Conservation (phyloP, 2,888 invertebrate species). For the Pollenia amentaria region DNA sequence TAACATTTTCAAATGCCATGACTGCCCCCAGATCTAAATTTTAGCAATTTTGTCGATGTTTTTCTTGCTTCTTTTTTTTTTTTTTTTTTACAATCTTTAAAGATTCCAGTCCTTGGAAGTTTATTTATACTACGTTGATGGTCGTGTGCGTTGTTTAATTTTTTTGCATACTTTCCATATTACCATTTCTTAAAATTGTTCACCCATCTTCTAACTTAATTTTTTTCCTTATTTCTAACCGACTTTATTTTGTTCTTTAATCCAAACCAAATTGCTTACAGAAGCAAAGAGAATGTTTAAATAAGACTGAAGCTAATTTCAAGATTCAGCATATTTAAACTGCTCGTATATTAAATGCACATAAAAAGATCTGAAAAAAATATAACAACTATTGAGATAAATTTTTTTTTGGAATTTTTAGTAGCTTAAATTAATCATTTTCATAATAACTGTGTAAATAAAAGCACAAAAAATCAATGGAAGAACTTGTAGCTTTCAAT, state of each 20-base stretch:
- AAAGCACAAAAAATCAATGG: not conserved
- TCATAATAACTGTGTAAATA: not conserved
- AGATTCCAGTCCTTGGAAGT: not conserved
- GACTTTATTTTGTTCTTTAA: slow-evolving; percentile 53
- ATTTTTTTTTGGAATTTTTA: slow-evolving; percentile 21
- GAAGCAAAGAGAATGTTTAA: slow-evolving; percentile 60
- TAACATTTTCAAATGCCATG: not conserved
- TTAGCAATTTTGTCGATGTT: too few relatives aligned
- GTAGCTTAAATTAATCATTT: slow-evolving; percentile 34
- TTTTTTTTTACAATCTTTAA: not conserved
- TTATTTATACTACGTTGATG: not conserved
- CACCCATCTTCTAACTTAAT: not conserved
- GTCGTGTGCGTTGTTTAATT: slow-evolving; percentile 20
- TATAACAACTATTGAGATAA: slow-evolving; percentile 36
- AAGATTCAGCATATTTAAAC: slow-evolving; percentile 58
- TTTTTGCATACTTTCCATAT: slow-evolving; percentile 12
- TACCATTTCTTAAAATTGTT: not conserved
- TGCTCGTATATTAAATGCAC: slow-evolving; percentile 15
- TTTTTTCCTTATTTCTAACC: not conserved
- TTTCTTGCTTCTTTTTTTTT: too few relatives aligned
- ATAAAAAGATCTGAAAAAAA: not conserved
- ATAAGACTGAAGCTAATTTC: slow-evolving; percentile 53
- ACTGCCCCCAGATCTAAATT: too few relatives aligned
- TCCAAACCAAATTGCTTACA: slow-evolving; percentile 66
- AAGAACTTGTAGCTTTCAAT: slow-evolving; percentile 16